Evolutionary conservation across 2,888 invertebrate genomes (phyloP), one percentile per base, ranked within the genome.

Genomic region (Oscheius sp.): DNA sequence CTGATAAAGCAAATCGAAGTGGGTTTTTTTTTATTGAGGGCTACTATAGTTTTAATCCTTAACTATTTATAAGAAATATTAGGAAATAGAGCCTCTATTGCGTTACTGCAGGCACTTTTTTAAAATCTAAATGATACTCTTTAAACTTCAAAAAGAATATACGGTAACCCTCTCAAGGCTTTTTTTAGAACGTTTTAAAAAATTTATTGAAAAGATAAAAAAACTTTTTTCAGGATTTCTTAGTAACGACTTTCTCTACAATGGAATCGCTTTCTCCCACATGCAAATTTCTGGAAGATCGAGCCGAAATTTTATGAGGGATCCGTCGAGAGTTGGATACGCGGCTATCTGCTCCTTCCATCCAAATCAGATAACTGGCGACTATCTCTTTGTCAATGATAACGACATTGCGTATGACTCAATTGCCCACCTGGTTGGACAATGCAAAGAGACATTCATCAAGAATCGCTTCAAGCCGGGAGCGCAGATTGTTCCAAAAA

Each of bases 191-290:
- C n/a, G n/a, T n/a, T n/a, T n/a, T n/a, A n/a, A n/a, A n/a, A n/a
- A n/a, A n/a, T n/a, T n/a, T n/a, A n/a, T n/a, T n/a, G n/a, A n/a
- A n/a, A n/a, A n/a, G n/a, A n/a, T n/a, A n/a, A n/a, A n/a, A n/a
- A n/a, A n/a, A n/a, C n/a, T n/a, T n/a, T n/a, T n/a, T n/a, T 61
- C 15, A 42, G 45, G 45, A n/a, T 45, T 61, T 15, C 8, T 12
- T 10, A 61, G 45, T 25, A 61, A 61, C 20, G 61, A 61, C n/a
- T 15, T 45, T 10, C 20, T 61, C 25, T 61, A 61, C 45, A 27
- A 45, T 10, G 61, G 45, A 23, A 8, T 61, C 31, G 42, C 15
- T 6, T 61, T 61, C 61, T 25, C 25, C 25, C 42, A 61, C 17
- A 42, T 45, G 45, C 61, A 45, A 27, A n/a, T n/a, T 2, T 31